These are phyloP conservation scores for Perdix hodgsoniae DNA, from an alignment of 2,797 vertebrate genomes.

Conservation along the genomic window DNA sequence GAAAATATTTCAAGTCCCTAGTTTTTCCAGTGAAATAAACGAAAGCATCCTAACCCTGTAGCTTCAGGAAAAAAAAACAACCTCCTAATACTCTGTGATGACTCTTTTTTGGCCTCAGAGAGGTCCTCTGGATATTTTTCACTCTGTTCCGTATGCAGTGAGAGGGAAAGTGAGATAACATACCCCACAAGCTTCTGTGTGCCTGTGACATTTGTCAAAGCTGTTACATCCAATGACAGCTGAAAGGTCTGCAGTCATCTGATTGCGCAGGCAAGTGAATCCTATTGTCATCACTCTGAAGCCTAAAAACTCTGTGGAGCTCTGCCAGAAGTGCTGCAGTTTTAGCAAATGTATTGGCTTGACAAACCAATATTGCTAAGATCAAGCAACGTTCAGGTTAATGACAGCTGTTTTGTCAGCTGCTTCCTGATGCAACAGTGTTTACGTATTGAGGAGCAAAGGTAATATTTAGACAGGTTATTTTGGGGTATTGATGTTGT, in stretches of 20 bases:
- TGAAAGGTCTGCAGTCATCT: neutral
- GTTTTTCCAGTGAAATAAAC: neutral
- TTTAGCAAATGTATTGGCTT: neutral
- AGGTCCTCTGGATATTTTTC: neutral
- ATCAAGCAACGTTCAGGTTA: neutral
- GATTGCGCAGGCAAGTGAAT: neutral
- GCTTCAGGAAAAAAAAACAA: neutral
- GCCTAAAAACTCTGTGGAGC: neutral
- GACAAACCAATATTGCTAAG: neutral
- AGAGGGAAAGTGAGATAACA: neutral
- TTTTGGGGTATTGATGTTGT: neutral
- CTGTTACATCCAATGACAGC: neutral
- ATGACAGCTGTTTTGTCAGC: neutral
- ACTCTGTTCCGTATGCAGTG: neutral
- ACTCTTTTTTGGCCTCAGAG: neutral
- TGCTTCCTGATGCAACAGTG: neutral
- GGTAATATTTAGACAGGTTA: neutral
- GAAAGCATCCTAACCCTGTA: neutral
- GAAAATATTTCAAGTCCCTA: neutral
- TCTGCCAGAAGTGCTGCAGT: neutral
- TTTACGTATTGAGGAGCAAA: neutral
- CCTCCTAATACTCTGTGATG: neutral
- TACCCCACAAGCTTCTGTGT: neutral
- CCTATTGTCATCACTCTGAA: neutral
- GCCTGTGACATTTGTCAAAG: neutral